These are phyloP conservation scores for Drosophila affinis DNA, from an alignment of 2,888 invertebrate species.

Conservation along the genomic window DNA sequence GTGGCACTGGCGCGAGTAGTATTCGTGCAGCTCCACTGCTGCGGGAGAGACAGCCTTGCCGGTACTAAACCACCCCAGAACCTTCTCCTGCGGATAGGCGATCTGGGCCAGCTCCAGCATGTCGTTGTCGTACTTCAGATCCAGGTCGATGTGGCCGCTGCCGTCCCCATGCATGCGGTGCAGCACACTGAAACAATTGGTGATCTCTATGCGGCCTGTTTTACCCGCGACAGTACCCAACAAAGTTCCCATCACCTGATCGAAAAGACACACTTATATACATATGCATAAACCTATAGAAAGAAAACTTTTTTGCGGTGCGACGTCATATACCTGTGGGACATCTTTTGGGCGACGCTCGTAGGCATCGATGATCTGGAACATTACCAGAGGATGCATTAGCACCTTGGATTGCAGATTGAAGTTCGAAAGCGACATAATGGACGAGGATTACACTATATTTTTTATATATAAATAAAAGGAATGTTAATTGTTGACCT, in stretches of 20 bases:
- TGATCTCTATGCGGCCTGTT: constrained; percentile 50
- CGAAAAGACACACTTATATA: neutral
- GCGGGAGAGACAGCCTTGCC: constrained; percentile 48
- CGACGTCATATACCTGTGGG: constrained; percentile 6
- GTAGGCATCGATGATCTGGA: constrained; percentile 62
- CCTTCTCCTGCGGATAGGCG: constrained; percentile 55
- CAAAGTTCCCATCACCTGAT: constrained; percentile 56
- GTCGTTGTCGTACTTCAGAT: constrained; percentile 50
- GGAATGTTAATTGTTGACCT: neutral
- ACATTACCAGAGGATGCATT: constrained; percentile 60
- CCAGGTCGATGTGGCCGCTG: constrained; percentile 52
- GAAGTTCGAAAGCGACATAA: constrained; percentile 54
- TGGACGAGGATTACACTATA: no score
- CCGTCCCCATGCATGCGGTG: constrained; percentile 45
- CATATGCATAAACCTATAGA: neutral
- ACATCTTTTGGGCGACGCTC: constrained; percentile 56
- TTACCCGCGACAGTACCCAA: constrained; percentile 47
- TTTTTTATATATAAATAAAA: neutral
- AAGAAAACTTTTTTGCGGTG: neutral
- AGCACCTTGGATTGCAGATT: constrained; percentile 48
- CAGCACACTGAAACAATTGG: constrained; percentile 51
- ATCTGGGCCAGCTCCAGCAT: constrained; percentile 55
- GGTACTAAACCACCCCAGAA: constrained; percentile 65
- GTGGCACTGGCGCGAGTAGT: constrained; percentile 47
- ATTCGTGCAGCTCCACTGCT: constrained; percentile 47